phyloP scores from a whole-genome alignment of 2,797 vertebrate genomes.

The Coendou prehensilis region DNA sequence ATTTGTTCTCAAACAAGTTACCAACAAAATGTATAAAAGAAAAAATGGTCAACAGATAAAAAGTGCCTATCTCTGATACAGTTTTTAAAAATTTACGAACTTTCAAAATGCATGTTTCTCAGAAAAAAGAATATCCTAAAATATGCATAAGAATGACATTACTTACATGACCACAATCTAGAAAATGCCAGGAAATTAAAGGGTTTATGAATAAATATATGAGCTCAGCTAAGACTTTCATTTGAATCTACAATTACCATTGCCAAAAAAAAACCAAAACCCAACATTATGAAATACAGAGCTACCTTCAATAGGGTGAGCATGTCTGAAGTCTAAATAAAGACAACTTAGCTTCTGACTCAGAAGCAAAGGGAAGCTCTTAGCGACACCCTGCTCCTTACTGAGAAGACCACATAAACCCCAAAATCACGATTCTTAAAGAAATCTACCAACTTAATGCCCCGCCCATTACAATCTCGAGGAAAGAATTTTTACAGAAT shows the following conservation, averaged over 20 bases:
- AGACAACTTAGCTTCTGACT: conserved; percentile 24
- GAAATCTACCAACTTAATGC: background rate
- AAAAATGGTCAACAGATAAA: background rate
- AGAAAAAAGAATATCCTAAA: background rate
- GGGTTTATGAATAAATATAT: background rate
- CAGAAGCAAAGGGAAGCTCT: background rate
- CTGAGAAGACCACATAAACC: background rate
- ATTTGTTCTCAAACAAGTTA: background rate
- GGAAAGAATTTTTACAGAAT: background rate
- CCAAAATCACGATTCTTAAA: background rate
- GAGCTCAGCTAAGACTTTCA: background rate
- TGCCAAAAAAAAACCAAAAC: background rate
- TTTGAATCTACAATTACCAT: background rate
- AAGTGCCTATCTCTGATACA: background rate
- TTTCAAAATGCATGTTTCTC: background rate
- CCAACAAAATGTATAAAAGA: background rate
- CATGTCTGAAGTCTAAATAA: background rate
- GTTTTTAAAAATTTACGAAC: background rate
- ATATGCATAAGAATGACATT: background rate
- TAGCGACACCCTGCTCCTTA: background rate
- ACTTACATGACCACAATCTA: background rate
- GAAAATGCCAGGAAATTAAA: background rate
- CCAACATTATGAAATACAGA: background rate
- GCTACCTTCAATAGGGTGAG: background rate
- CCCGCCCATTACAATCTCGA: background rate